Evolutionary conservation across 2,888 invertebrate genomes (phyloP), one percentile per base, ranked within the genome.

Genomic region (Eristalinus aeneus): DNA sequence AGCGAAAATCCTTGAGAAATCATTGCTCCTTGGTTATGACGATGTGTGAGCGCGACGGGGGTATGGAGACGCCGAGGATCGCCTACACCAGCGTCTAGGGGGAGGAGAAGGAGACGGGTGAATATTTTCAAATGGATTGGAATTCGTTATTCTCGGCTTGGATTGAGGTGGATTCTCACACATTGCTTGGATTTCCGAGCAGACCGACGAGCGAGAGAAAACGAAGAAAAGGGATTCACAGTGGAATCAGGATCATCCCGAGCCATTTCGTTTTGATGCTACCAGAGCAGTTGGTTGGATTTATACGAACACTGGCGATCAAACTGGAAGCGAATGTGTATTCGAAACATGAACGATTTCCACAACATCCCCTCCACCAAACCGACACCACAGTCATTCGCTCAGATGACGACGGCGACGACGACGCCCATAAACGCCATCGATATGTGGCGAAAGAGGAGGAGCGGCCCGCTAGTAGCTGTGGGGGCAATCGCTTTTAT

Each of bases 401-500:
- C 46, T n/a, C 39, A 39, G 46, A 16, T n/a, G 46, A 34, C 34
- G 34, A 6, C 2, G 31, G 71, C 16, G 46, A 34, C 34, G 34
- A 6, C 2, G 31, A 78, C 16, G 46, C 46, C 46, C 46, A 46
- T 46, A 46, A 46, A 46, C 46, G 46, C 46, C 46, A 46, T 46
- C 46, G 46, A 46, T 46, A 46, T 46, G 46, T 8, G 46, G 46
- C 8, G 46, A 16, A 8, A 4, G 11, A 27, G 27, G 27, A 3
- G 27, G n/a, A n/a, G n/a, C n/a, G n/a, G n/a, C n/a, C 27, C 27
- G 67, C 46, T 23, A 61, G 20, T 69, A 27, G 22, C n/a, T 78
- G 65, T 74, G 53, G 77, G 65, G 74, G 77, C 82, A 72, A 86
- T 82, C 74, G 82, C 77, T 78, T 78, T 82, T 86, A 86, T 86